Base-by-base conservation (phyloP, 2,113 vertebrate species). In the Scolopax mira region DNA sequence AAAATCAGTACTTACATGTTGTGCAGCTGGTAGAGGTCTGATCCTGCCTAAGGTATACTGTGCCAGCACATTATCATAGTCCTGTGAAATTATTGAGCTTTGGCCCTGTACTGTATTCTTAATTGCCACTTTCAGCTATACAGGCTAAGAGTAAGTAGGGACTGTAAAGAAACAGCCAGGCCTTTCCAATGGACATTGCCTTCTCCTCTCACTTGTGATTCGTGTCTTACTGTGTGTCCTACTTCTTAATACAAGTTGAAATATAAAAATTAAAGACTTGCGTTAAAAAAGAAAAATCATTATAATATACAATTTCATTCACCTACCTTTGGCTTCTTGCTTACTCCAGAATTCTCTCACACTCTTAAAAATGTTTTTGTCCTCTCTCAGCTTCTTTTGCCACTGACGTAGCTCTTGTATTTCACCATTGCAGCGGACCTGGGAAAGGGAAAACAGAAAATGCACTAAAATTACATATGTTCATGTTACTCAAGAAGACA, bases 371-470 rank as follows among this genome's bases (percentile, higher is more conserved):
- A 99, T 99, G 93, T 98, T 94, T 49, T 93, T 99, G 11, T 98
- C 90, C 39, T 99, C 98, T 10, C 98, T 97, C 79, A 99, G 90
- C 74, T 99, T 97, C 94, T 97, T 99, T 95, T 99, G 99, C 99
- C 99, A 99, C 96, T 97, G 98, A 28, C 99, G 98, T 62, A 99
- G 94, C 94, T 99, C 98, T 94, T 99, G 99, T 70, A 99, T 98
- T 84, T 99, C 98, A 62, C 97, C 97, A 3, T 95, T 90, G 37
- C 97, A 98, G 91, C 99, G 98, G 88, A 98, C 97, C 99, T 99
- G 91, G 23, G 74, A 87, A 75, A 89, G 30, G 13, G 37, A 65
- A 80, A 84, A 46, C 49, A 90, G 64, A 62, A 84, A 77, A 60
- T 24, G 27, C 28, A 54, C 15, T 31, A 10, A 35, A 71, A 89